A percentile compares a stretch with the other conserved stretches of the same genome.
Evolutionary conservation across 2,113 vertebrate species (phyloP).

Genomic region (Maccullochella peelii): DNA sequence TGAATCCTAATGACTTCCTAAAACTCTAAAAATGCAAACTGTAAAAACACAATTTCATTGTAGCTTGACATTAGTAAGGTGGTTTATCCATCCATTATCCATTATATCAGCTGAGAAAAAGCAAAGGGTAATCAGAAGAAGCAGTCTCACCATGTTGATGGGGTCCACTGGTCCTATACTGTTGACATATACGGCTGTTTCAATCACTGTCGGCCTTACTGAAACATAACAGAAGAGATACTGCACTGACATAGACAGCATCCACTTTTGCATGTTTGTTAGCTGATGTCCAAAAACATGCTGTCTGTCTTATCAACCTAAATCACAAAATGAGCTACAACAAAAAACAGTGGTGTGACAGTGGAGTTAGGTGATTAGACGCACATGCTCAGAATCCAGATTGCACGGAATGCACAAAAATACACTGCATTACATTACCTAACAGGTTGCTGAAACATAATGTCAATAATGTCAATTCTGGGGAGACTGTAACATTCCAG

Average conservation of each 20-base stretch:
- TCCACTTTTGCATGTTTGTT: neutral
- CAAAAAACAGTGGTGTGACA: neutral
- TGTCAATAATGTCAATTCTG: neutral
- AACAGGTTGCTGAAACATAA: neutral
- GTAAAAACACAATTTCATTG: neutral
- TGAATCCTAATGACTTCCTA: neutral
- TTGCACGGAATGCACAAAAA: neutral
- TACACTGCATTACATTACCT: neutral
- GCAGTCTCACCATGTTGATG: slow-evolving; percentile 95
- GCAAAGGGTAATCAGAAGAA: neutral
- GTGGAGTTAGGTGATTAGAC: too few species aligned
- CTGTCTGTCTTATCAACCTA: neutral
- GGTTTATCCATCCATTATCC: neutral
- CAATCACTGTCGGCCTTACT: slow-evolving; percentile 96
- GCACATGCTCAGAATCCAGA: too few species aligned
- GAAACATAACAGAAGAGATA: slow-evolving; percentile 75
- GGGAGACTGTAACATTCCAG: neutral
- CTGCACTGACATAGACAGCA: neutral
- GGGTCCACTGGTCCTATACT: slow-evolving; percentile 98
- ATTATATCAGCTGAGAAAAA: neutral
- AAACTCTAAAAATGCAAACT: neutral
- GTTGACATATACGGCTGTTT: slow-evolving; percentile 97
- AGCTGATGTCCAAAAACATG: neutral
- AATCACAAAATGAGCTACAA: neutral
- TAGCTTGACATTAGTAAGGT: neutral